Base-by-base conservation (phyloP, 2,113 vertebrate genomes). In the Ia io region DNA sequence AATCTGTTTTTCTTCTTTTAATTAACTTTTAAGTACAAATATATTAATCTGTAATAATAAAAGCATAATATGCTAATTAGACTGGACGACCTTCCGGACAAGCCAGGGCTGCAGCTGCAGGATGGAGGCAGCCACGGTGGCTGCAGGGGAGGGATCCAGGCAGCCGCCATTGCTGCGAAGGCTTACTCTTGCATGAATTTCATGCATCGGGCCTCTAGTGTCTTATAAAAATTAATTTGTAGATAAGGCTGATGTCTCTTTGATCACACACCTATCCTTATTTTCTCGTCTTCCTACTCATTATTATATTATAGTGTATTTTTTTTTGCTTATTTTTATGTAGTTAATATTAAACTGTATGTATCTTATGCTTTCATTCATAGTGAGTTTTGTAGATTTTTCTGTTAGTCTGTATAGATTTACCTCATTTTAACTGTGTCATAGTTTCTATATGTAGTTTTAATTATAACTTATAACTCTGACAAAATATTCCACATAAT, bases 281-380 rank as follows among this genome's bases (percentile, higher is more conserved):
- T 79, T 71, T 71, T 49, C 12, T 77, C 14, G 5, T 13, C 4
- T 40, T 71, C 63, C 77, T 84, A 6, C 32, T 94, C 63, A 78
- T 71, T 71, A 44, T 73, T 84, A 56, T 0, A 1, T 67, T 87
- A 30, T 71, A 2, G 3, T 80, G 5, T 79, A 30, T 73, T 37
- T 91, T 92, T 82, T 74, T 70, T 91, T 84, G 35, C 37, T 73
- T 76, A 30, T 67, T 82, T 88, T 89, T 90, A 17, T 42, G 13
- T 73, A 77, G 49, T n/a, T 92, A 28, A 37, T 80, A 70, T n/a
- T 51, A 32, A 0, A 61, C 13, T 67, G 2, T 65, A 23, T 78
- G 32, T 90, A 17, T 70, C 10, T 74, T 73, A 35, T 71, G 28
- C 32, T 90, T 87, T 74, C 35, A 56, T 47, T 94, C 17, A 63